Evolutionary conservation across 1,140 invertebrate genomes (phyloP), one percentile per base, ranked within the genome.

Genomic region (Drosophila pectinifera): DNA sequence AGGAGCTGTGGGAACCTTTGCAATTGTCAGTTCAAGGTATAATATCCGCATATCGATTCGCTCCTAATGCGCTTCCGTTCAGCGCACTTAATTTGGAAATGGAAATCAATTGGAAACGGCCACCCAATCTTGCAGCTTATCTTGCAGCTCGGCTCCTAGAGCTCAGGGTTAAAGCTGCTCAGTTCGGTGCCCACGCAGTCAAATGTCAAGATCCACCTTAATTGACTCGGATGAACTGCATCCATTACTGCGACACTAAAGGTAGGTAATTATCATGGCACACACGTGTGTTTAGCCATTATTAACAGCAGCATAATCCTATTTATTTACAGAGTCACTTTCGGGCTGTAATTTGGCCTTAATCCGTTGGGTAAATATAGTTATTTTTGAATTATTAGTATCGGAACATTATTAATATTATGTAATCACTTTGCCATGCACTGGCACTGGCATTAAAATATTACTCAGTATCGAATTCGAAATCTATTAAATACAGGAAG

Each of bases 31-130:
- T 56, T 31, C 28, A 43, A 39, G 64, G 48, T 20, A 64, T 34
- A 70, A 70, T 70, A 57, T 46, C 43, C 49, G 14, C 34, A 55
- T 46, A 56, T 70, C 48, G 49, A 70, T 69, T 70, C 34, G 20
- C 8, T 16, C 34, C 48, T 57, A 56, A 70, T 39, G 45, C 62
- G 48, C 26, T 68, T 68, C 31, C 28, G 38, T 55, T 14, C 11
- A 51, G 20, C 2, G 39, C 61, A 65, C 53, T 68, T 43, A 16
- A 28, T 65, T 68, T 36, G 46, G 41, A 28, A 54, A 55, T 54
- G 31, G 62, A 68, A 68, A 53, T 45, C 62, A 34, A 69, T 54
- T 45, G 63, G 41, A 20, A 69, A 36, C 28, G n/a, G 46, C 28
- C 18, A 41, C 5, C 41, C 26, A 16, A 39, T 5, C 20, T 18